Base-by-base conservation (phyloP, 2,113 vertebrate species). In the Thryonomys swinderianus region DNA sequence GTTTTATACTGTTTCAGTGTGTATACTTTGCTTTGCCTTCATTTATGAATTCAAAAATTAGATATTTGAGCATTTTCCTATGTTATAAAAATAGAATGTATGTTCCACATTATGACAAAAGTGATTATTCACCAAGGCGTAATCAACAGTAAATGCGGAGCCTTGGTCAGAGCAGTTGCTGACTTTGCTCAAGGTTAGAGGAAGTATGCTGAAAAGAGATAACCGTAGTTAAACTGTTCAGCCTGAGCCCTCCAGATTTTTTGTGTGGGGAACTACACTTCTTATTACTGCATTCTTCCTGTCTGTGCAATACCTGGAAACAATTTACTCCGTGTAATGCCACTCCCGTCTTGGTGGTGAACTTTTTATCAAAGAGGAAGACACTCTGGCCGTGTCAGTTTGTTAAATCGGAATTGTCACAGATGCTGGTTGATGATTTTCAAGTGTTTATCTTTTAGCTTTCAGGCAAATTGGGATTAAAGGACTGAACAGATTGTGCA, bases 141-240 rank as follows among this genome's bases (percentile, higher is more conserved):
- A 88, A 85, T 86, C 55, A 85, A 82, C 45, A 93, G 42, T 66
- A 84, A 67, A 90, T 90, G 71, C 74, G 20, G 90, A 90, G 37
- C 42, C 67, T 95, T 62, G 16, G 27, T 92, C 71, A 48, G 8
- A 91, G 32, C 66, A 93, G 73, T 97, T 95, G 81, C 96, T 95
- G 88, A 90, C 78, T 95, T 95, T 86, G 67, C 53, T 93, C 81
- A 90, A 95, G 92, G 93, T 95, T 94, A 97, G 93, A 97, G 95
- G 97, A 97, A 97, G 88, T 95, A 69, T 93, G 88, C 93, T 80
- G 92, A 93, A 79, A 92, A 95, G 83, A 96, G 93, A 93, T 96
- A 96, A 95, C 78, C 90, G 45, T 71, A 94, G 78, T 91, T 93
- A 51, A 94, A 95, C 51, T 94, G 67, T 86, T 94, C 27, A 85